Evolutionary conservation across 1,140 invertebrate species (phyloP), one percentile per base, ranked within the genome.

Genomic region (Eufriesea mexicana): DNA sequence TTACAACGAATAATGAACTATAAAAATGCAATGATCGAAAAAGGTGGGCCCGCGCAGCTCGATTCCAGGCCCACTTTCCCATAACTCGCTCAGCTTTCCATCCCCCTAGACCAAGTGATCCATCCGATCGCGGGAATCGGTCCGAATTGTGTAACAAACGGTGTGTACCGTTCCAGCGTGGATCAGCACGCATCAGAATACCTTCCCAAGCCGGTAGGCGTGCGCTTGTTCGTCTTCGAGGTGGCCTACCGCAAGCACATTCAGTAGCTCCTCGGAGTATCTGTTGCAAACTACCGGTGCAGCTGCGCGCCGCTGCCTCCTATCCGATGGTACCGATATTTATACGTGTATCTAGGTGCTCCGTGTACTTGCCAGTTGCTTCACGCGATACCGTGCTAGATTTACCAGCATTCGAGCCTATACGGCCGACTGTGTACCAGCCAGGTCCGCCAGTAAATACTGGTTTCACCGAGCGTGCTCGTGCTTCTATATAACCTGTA

Each of bases 351-450:
- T 67, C 81, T 70, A 61, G 81, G 64, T 62, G 81, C 47, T 47
- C 35, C 81, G 74, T 83, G 81, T 83, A 78, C 74, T 78, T 62
- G 81, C 81, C 75, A 70, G 81, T 83, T 71, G 75, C 74, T 78
- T 83, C 81, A 78, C 81, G 81, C 81, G 75, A 78, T 78, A 83
- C 74, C 75, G 81, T 83, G 81, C 81, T 45, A 83, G 81, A 83
- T 78, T 83, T 83, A 83, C 74, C 74, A 77, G 51, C 66, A 62
- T 71, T 51, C 79, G 67, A n/a, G 23, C 23, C 35, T 6, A 47
- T 49, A 71, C 49, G 25, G 47, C 59, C 55, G 55, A 7, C 54
- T 47, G 59, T 47, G 23, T 67, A 42, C 59, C 14, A 35, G 25
- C 23, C 25, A 12, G 45, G 18, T 47, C 25, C 45, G 51, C 68